phyloP scores from a whole-genome alignment of 1,140 invertebrate species.

The Heliothis virescens region DNA sequence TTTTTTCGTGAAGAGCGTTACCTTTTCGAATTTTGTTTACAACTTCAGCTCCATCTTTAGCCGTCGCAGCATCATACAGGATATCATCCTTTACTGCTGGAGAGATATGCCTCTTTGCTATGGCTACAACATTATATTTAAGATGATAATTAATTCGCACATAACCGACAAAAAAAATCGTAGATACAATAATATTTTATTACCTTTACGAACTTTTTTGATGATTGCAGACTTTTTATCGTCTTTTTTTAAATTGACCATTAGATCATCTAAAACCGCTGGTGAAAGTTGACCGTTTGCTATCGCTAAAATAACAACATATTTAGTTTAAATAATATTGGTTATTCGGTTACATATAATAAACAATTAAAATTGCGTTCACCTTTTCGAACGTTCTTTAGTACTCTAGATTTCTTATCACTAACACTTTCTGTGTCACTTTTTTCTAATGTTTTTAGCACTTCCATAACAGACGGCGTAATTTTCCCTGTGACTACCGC shows the following conservation, averaged over 20 bases:
- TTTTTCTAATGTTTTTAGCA: not conserved
- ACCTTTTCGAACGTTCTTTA: constrained; percentile 15
- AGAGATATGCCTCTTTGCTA: constrained; percentile 2
- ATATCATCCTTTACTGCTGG: not conserved
- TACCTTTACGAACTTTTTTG: too few species aligned
- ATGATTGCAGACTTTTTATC: too few species aligned
- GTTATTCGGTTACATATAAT: too few species aligned
- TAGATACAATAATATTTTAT: too few species aligned
- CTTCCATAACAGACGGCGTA: not conserved
- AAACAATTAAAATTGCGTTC: too few species aligned
- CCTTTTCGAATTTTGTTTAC: constrained; percentile 11
- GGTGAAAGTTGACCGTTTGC: not conserved
- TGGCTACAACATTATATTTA: not conserved
- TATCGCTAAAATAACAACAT: not conserved
- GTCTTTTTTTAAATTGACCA: too few species aligned
- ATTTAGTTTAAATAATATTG: not conserved
- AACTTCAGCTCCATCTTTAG: not conserved
- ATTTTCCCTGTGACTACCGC: not conserved
- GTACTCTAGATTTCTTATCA: not conserved
- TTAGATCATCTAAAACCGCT: not conserved
- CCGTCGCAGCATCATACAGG: not conserved
- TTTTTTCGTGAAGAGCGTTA: not conserved
- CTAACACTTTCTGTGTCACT: not conserved
- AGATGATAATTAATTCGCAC: too few species aligned
- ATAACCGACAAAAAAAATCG: too few species aligned